Conservation (phyloP, 1,140 invertebrate species). For the Bombus balteatus region DNA sequence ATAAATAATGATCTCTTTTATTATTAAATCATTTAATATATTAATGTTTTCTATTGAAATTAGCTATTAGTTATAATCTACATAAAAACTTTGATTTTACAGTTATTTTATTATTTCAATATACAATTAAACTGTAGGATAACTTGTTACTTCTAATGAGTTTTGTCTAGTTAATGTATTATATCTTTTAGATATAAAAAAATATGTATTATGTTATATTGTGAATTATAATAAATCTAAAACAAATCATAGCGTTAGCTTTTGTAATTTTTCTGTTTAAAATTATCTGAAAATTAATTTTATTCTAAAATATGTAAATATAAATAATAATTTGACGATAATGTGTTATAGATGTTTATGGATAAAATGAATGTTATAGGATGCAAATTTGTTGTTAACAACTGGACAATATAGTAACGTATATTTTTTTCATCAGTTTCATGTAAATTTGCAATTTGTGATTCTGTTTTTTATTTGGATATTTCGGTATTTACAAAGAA, state of each 20-base stretch:
- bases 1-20: neutral
- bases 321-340: neutral
- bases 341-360: neutral
- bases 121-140: neutral
- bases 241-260: no score
- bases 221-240: no score
- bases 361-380: neutral
- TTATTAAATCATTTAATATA: neutral
- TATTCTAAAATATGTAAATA: neutral
- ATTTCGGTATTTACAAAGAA: conserved; percentile 40
- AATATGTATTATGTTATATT: conserved; percentile 8
- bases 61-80: neutral
- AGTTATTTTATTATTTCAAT: neutral
- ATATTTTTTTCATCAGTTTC: neutral
- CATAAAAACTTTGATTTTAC: neutral
- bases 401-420: neutral
- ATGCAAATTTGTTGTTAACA: neutral
- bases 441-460: neutral
- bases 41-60: no score
- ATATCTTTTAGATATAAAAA: conserved; percentile 26
- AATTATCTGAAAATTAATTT: conserved; percentile 12
- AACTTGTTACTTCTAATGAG: neutral
- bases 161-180: conserved; percentile 23
- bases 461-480: neutral
- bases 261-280: neutral